Base-by-base conservation (phyloP, 2,113 vertebrate species). In the Lophius piscatorius region DNA sequence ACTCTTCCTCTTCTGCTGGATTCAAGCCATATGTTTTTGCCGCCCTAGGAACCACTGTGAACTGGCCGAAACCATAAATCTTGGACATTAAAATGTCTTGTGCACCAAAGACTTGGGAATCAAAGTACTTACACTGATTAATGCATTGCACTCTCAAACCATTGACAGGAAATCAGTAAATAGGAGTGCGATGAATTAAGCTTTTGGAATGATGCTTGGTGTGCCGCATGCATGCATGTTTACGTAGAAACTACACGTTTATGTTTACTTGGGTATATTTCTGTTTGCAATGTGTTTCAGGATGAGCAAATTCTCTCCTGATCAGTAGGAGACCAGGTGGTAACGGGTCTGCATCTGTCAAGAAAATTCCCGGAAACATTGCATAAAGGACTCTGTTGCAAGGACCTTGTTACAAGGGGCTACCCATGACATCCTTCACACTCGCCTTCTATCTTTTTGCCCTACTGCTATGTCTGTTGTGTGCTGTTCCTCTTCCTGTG, bases 391-490 rank as follows among this genome's bases (percentile, higher is more conserved):
- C 22, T 44, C n/a, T n/a, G n/a, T n/a, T n/a, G n/a, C n/a, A n/a
- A n/a, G n/a, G 3, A 33, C 57, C 70, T 58, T 42, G 74, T 48
- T 72, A 48, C 48, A 65, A 35, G 44, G 47, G 26, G 39, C 49
- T 20, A 54, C 58, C 76, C 72, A 65, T 84, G 74, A 81, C 82
- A 64, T 82, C 70, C 74, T 78, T 76, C 48, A 31, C 61, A 49
- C 63, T 74, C 36, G 4, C 51, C 63, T 42, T 45, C 46, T 52
- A 58, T 66, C 47, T 72, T 49, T 66, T 51, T 78, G 65, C 73
- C 64, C 70, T 24, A 28, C 46, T 70, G 36, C 69, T 57, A 23
- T 55, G 64, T 46, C 33, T 62, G 56, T 7, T 64, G 65, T 24
- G 14, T 55, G 74, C 68, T 34, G 51, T 49, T 67, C 21, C 58